These are phyloP conservation scores for Opisthograptis luteolata DNA, from an alignment of 2,888 invertebrate genomes.

Conservation along the genomic window DNA sequence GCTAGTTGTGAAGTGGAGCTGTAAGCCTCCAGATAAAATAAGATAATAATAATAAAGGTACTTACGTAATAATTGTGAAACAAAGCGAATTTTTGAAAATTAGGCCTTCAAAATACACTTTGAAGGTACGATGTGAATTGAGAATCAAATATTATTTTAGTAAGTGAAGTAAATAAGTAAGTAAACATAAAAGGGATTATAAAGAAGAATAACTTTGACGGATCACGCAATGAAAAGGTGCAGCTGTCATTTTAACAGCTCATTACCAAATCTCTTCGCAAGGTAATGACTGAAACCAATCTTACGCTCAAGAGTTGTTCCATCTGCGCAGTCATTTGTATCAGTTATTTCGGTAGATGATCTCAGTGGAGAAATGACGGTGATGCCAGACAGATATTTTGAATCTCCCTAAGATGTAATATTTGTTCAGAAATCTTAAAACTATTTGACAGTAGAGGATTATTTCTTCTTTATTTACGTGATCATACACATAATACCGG, in stretches of 20 bases:
- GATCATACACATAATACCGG: too few relatives aligned
- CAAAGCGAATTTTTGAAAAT: too few relatives aligned
- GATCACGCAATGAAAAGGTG: slow-evolving; percentile 15
- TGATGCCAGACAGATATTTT: slow-evolving; percentile 2
- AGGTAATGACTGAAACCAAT: slow-evolving; percentile 26
- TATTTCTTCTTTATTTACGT: too few relatives aligned
- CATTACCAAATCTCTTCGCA: slow-evolving; percentile 19
- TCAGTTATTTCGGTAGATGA: slow-evolving; percentile 45
- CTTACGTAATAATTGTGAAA: too few relatives aligned
- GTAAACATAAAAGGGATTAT: background rate
- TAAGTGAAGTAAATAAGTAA: too few relatives aligned
- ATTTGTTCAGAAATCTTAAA: background rate
- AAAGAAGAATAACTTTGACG: slow-evolving; percentile 2
- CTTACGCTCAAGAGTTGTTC: slow-evolving; percentile 20
- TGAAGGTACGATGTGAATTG: too few relatives aligned
- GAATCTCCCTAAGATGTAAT: background rate
- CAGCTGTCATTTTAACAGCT: slow-evolving; percentile 26
- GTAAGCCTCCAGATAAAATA: too few relatives aligned
- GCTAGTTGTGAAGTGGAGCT: too few relatives aligned
- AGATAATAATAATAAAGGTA: too few relatives aligned
- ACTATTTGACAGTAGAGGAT: too few relatives aligned
- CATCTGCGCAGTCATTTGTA: slow-evolving; percentile 37
- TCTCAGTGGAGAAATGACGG: slow-evolving; percentile 52
- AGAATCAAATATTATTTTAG: too few relatives aligned
- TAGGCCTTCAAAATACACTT: too few relatives aligned